Base-by-base conservation (phyloP, 1,140 invertebrate genomes). In the Hylyphantes graminicola region DNA sequence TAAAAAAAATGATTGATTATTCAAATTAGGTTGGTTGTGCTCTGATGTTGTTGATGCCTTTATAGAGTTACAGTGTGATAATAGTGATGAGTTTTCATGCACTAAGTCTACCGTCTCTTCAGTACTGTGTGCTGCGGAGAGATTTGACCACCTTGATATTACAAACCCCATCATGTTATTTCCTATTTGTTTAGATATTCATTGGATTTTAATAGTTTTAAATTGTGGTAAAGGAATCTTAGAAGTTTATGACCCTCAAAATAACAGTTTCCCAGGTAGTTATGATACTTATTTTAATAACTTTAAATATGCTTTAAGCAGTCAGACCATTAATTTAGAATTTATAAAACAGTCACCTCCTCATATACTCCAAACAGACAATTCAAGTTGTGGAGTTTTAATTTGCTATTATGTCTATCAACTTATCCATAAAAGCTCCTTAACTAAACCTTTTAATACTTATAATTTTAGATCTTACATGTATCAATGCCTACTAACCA, bases 331-430 rank as follows among this genome's bases (percentile, higher is more conserved):
- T 61, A 61, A 12, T 17, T 15, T 15, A 3, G 57, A 61, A 1
- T 61, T 2, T 2, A 17, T 15, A 61, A 12, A 15, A 15, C 12
- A 15, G 12, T 61, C 12, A 15, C 57, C 12, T 15, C 12, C 12
- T 17, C 57, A 61, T 61, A 61, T 61, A 12, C 57, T 61, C 12
- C 57, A 61, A 61, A 61, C 57, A 61, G 57, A 61, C 17, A 61
- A 61, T 61, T 61, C 17, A 17, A 61, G 17, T 17, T 61, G 57
- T 61, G 6, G 57, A 17, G 57, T 61, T 61, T 61, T 61, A 15
- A 15, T 61, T 12, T 61, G 57, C 17, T 61, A 61, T 17, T 61
- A 61, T 61, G 57, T 17, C 17, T 61, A 15, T 61, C 57, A 61
- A 17, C 12, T 61, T 3, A 17, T 61, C 3, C 17, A 15, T 61